These are phyloP conservation scores for Ectemnius continuus DNA, from an alignment of 2,888 invertebrate species.

Conservation along the genomic window DNA sequence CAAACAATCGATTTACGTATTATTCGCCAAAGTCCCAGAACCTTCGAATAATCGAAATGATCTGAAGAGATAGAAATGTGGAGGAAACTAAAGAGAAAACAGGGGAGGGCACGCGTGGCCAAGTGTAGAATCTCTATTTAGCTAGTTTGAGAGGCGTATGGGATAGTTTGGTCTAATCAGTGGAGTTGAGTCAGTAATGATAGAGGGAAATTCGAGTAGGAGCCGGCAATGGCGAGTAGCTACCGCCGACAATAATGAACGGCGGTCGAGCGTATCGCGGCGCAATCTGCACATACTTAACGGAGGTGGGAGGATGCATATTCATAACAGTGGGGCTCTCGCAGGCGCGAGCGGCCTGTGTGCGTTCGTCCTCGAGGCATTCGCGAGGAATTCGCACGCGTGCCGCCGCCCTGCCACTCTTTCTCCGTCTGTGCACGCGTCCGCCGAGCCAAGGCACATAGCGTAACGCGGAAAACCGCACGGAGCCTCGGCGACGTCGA, in stretches of 20 bases:
- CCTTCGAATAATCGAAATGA: too few species aligned
- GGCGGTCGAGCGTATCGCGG: constrained; percentile 75
- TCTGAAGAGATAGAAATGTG: too few species aligned
- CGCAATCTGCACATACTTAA: constrained; percentile 78
- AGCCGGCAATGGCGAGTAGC: constrained; percentile 65
- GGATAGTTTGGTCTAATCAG: background rate
- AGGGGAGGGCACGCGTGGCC: background rate
- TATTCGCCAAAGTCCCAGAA: too few species aligned
- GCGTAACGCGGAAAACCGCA: constrained; percentile 33
- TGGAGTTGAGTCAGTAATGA: constrained; percentile 35
- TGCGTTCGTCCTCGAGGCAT: constrained; percentile 38
- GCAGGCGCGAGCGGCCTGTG: constrained; percentile 62
- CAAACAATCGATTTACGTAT: too few species aligned
- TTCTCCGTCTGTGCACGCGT: constrained; percentile 37
- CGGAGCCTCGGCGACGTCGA: constrained; percentile 13
- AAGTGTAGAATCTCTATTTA: background rate
- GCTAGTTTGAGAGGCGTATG: background rate
- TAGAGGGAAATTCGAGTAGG: constrained; percentile 42
- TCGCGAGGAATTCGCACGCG: constrained; percentile 42
- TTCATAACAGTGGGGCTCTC: constrained; percentile 70
- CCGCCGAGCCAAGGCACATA: background rate
- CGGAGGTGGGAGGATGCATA: constrained; percentile 74
- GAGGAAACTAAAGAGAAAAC: too few species aligned
- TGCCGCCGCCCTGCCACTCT: constrained; percentile 13
- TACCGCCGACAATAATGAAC: constrained; percentile 77